phyloP scores from a whole-genome alignment of 2,888 invertebrate genomes.

The Hybos culiciformis region DNA sequence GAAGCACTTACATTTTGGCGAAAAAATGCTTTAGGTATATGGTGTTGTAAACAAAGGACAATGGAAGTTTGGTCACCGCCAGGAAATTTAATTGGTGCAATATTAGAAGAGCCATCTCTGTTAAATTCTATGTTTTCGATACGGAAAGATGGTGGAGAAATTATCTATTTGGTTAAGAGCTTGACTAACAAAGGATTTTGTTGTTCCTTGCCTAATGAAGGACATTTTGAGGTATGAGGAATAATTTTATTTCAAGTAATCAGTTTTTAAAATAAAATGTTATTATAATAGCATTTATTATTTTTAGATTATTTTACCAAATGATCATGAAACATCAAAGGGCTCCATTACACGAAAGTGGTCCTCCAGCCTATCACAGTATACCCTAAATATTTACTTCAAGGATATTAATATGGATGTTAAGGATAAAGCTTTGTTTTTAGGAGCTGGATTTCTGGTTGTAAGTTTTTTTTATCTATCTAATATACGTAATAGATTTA shows the following conservation, averaged over 20 bases:
- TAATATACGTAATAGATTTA: background rate
- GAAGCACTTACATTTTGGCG: constrained; percentile 64
- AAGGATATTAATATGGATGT: constrained; percentile 56
- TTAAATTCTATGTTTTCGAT: constrained; percentile 54
- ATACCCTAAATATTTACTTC: constrained; percentile 61
- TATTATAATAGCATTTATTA: constrained; percentile 7
- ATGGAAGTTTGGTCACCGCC: constrained; percentile 60
- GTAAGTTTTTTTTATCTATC: constrained; percentile 38
- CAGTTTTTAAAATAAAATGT: background rate
- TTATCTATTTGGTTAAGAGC: constrained; percentile 58
- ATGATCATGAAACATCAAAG: constrained; percentile 47
- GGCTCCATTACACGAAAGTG: constrained; percentile 59
- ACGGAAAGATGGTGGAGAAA: constrained; percentile 46
- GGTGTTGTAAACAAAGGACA: constrained; percentile 52
- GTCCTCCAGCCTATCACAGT: constrained; percentile 52
- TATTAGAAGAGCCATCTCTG: constrained; percentile 55
- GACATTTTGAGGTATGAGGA: constrained; percentile 43
- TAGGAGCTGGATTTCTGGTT: constrained; percentile 72
- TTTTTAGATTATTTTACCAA: constrained; percentile 39
- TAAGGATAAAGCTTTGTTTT: constrained; percentile 61
- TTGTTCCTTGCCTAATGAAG: constrained; percentile 44
- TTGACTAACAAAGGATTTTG: constrained; percentile 46
- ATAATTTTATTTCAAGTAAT: background rate
- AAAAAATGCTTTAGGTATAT: constrained; percentile 53
- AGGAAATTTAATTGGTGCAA: constrained; percentile 53